phyloP scores from a whole-genome alignment of 2,888 invertebrate species.

The Syrphus vitripennis region DNA sequence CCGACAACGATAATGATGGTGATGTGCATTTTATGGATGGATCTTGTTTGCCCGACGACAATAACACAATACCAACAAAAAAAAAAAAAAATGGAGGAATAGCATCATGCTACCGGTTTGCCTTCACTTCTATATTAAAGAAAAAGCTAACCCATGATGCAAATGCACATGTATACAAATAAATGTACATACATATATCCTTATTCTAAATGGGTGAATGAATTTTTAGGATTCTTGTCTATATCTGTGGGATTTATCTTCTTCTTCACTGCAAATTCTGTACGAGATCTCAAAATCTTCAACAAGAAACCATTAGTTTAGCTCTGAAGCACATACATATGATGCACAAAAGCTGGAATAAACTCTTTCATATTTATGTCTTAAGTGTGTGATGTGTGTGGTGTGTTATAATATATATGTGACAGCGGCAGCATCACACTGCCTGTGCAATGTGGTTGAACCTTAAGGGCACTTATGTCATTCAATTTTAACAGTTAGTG shows the following conservation, averaged over 20 bases:
- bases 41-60: constrained; percentile 54
- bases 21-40: constrained; percentile 66
- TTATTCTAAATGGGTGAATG: constrained; percentile 58
- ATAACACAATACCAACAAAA: constrained; percentile 32
- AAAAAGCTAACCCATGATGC: background rate
- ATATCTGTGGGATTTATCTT: background rate
- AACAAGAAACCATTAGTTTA: constrained; percentile 41
- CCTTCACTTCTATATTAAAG: background rate
- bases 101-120: background rate
- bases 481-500: constrained; percentile 2
- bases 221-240: constrained; percentile 41
- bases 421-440: background rate
- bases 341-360: background rate
- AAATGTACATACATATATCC: background rate
- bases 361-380: constrained; percentile 9
- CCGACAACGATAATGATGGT: constrained; percentile 4
- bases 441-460: constrained; percentile 47
- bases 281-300: background rate
- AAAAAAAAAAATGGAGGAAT: background rate
- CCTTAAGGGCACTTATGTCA: constrained; percentile 36
- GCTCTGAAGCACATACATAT: background rate
- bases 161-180: constrained; percentile 27
- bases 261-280: no score
- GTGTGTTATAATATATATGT: no score
- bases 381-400: constrained; percentile 1